These are phyloP conservation scores for Brachionus rotundiformis DNA, from an alignment of 1,140 invertebrate genomes.

Conservation along the genomic window DNA sequence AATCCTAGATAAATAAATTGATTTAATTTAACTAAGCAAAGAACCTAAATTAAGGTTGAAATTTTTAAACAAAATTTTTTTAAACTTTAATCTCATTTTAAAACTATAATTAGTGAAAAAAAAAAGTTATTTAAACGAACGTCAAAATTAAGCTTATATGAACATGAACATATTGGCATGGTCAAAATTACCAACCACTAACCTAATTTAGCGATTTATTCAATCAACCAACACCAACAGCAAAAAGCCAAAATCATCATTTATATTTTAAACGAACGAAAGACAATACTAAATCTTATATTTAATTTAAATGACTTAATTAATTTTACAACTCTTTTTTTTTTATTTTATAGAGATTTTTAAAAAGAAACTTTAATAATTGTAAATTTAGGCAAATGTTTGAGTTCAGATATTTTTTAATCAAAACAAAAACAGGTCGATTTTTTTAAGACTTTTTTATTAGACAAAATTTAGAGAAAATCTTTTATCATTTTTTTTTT, in stretches of 20 bases:
- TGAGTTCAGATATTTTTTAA: neutral
- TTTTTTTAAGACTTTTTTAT: conserved; percentile 10
- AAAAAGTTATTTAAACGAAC: too few species aligned
- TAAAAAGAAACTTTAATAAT: neutral
- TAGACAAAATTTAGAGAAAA: neutral
- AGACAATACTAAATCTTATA: neutral
- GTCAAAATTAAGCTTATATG: neutral
- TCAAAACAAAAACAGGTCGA: neutral
- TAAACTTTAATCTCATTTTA: neutral
- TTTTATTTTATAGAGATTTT: conserved; percentile 19
- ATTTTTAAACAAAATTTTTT: conserved; percentile 12
- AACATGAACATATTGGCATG: neutral
- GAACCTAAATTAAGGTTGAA: conserved; percentile 22
- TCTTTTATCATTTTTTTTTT: conserved; percentile 8
- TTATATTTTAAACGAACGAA: neutral
- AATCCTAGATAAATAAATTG: too few species aligned
- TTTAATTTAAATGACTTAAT: neutral
- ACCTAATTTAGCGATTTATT: too few species aligned
- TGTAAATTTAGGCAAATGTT: conserved; percentile 14
- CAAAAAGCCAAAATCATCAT: neutral
- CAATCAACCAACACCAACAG: neutral
- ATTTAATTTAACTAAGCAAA: too few species aligned
- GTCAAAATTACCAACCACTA: too few species aligned
- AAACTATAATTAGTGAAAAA: neutral
- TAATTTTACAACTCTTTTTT: neutral